A percentile compares a stretch with the other conserved stretches of the same genome.
Evolutionary conservation across 2,113 vertebrate genomes (phyloP).

Genomic region (Ophiodon elongatus): DNA sequence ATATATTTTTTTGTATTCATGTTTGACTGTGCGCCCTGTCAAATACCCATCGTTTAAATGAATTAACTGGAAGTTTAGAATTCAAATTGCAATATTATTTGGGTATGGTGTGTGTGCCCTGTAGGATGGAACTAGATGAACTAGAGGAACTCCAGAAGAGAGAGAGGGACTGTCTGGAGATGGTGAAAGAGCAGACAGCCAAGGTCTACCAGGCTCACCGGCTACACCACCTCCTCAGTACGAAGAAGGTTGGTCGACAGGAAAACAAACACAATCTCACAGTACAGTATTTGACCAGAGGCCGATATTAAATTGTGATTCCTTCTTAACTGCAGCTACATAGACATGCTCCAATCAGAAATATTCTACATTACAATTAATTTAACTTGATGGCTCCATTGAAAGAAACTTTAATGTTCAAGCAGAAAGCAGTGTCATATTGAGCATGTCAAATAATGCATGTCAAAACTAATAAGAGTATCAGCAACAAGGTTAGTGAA

Average conservation of each 20-base stretch:
- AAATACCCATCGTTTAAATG: not conserved
- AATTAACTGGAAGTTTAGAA: not conserved
- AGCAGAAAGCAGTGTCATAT: not conserved
- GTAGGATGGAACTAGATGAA: slow-evolving; percentile 88
- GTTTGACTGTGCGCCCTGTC: not conserved
- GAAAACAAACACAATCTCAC: slow-evolving; percentile 11
- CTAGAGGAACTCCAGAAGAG: slow-evolving; percentile 84
- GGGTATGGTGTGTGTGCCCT: slow-evolving; percentile 47
- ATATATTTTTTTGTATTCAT: not conserved
- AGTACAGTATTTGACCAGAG: not conserved
- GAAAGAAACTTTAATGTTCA: not conserved
- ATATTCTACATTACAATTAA: not conserved
- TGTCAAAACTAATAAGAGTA: not conserved
- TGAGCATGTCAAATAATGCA: not conserved
- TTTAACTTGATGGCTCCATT: not conserved
- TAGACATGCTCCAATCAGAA: not conserved
- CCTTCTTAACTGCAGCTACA: not conserved
- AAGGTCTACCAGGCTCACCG: slow-evolving; percentile 87
- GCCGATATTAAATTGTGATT: not conserved
- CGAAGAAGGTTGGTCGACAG: slow-evolving; percentile 86
- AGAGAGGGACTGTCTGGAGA: slow-evolving; percentile 81
- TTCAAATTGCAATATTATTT: not conserved
- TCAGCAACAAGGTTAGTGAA: not conserved
- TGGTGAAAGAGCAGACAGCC: slow-evolving; percentile 84
- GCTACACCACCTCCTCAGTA: slow-evolving; percentile 96